Percentiles rank a stretch among this genome's conserved stretches.
Evolutionary conservation across 2,888 invertebrate species (phyloP).

Genomic region (Trachelus iudaicus): DNA sequence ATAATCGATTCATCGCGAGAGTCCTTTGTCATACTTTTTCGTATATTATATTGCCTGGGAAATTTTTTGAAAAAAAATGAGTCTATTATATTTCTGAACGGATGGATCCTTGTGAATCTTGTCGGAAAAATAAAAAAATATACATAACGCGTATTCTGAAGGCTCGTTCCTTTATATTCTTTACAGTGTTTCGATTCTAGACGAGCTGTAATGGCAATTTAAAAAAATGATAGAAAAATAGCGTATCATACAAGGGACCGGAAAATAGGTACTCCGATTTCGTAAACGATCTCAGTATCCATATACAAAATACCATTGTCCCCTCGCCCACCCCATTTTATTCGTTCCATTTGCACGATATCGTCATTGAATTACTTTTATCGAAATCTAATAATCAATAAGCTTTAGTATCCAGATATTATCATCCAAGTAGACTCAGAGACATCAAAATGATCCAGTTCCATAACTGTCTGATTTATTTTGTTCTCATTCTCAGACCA

Average conservation of each 20-base stretch:
- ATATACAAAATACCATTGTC: slow-evolving; percentile 30
- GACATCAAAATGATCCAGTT: background rate
- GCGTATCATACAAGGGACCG: slow-evolving; percentile 16
- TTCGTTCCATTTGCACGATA: slow-evolving; percentile 21
- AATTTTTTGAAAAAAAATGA: background rate
- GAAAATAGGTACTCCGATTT: slow-evolving; percentile 49
- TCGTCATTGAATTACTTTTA: slow-evolving; percentile 10
- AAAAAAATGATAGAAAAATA: slow-evolving; percentile 21
- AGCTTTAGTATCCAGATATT: slow-evolving; percentile 13
- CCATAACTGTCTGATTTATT: background rate
- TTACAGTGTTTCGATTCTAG: slow-evolving; percentile 61
- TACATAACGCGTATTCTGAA: background rate
- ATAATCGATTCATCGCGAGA: background rate
- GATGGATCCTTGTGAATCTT: background rate
- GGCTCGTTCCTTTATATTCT: slow-evolving; percentile 32
- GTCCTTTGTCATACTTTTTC: background rate
- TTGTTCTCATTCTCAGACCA: background rate
- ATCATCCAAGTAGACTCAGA: background rate
- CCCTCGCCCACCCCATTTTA: slow-evolving; percentile 19
- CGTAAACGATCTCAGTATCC: slow-evolving; percentile 13
- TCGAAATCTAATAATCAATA: slow-evolving; percentile 20
- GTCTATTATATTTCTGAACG: background rate
- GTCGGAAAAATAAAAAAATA: background rate
- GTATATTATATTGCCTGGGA: background rate
- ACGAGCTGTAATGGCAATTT: slow-evolving; percentile 48